These are phyloP conservation scores for Coregonus ussuriensis DNA, from an alignment of 2,797 vertebrate species.

Conservation along the genomic window DNA sequence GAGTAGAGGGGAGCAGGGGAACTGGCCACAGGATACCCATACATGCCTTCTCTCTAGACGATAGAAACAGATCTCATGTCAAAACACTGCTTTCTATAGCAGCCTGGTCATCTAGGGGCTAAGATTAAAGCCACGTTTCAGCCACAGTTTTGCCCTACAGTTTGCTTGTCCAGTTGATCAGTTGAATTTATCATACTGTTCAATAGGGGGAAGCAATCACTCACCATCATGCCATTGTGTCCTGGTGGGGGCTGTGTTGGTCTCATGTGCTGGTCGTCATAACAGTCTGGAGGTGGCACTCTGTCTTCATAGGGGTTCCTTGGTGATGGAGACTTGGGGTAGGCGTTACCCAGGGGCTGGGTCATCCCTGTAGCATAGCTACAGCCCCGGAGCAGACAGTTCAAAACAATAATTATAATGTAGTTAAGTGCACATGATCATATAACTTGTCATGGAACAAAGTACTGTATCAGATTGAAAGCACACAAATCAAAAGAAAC, in stretches of 20 bases:
- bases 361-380: conserved; percentile 17
- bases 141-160: not conserved
- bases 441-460: not conserved
- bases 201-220: not conserved
- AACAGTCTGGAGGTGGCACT: not conserved
- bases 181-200: not conserved
- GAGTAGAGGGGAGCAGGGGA: not conserved
- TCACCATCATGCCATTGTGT: conserved; percentile 13
- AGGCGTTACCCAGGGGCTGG: conserved; percentile 36
- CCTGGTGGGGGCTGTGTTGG: not conserved
- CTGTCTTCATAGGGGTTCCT: conserved; percentile 31
- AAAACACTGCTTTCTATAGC: not conserved
- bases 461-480: not conserved
- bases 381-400: conserved; percentile 10
- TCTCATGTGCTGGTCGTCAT: conserved; percentile 5
- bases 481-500: no score
- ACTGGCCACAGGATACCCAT: conserved; percentile 6
- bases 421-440: not conserved
- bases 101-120: not conserved
- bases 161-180: not conserved
- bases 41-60: conserved; percentile 20
- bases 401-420: not conserved
- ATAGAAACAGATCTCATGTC: not conserved
- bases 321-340: conserved; percentile 15
- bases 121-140: not conserved